A percentile compares a stretch with the other conserved stretches of the same genome.
Conservation (phyloP, 2,113 vertebrate species). For the Atrichornis clamosus region DNA sequence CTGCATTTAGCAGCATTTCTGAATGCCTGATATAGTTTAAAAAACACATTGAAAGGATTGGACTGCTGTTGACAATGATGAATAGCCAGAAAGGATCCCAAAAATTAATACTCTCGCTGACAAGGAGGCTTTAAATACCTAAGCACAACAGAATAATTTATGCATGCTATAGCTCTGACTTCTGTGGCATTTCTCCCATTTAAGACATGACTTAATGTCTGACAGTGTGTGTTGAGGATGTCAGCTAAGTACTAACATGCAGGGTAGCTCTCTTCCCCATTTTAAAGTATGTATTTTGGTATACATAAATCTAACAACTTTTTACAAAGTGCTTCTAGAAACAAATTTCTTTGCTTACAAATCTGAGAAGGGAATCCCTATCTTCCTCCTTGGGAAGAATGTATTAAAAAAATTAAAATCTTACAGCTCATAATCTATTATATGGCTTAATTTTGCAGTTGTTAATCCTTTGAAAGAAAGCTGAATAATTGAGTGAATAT, state of each 20-base stretch:
- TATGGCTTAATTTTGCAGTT: not conserved
- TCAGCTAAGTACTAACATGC: not conserved
- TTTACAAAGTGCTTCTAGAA: not conserved
- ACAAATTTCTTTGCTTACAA: not conserved
- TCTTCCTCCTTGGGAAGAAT: not conserved
- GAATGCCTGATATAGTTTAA: not conserved
- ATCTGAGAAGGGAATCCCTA: not conserved
- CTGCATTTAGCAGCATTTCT: not conserved
- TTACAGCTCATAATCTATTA: not conserved
- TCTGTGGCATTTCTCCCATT: not conserved
- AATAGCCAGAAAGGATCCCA: not conserved
- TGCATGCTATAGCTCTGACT: not conserved
- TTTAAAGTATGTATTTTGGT: not conserved
- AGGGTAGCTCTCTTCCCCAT: not conserved
- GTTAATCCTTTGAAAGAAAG: not conserved
- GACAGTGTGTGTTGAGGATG: not conserved
- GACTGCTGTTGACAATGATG: not conserved
- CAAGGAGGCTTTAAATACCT: conserved; percentile 13
- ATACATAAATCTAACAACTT: not conserved
- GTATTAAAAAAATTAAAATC: not conserved
- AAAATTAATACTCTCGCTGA: not conserved
- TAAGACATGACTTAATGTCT: not conserved
- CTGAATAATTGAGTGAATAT: not conserved
- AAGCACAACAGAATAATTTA: not conserved
- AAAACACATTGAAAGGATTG: not conserved